phyloP scores from a whole-genome alignment of 2,797 vertebrate genomes.

The Sebastes minor region DNA sequence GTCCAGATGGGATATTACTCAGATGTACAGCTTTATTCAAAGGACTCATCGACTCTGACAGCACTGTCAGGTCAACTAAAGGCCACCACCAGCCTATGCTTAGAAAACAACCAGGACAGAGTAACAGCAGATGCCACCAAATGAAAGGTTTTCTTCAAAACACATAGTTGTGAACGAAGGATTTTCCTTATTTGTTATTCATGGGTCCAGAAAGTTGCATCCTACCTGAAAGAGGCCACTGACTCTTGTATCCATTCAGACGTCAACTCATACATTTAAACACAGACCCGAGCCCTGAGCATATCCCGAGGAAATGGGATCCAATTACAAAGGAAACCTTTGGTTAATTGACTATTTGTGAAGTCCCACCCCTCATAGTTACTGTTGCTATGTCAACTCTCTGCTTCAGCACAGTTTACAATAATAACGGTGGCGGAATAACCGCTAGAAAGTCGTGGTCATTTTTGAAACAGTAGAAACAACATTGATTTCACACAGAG shows the following conservation, averaged over 20 bases:
- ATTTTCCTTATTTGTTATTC: conserved; percentile 42
- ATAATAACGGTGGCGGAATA: neutral
- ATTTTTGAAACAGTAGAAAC: neutral
- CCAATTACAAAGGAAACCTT: conserved; percentile 1
- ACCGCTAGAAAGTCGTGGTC: accelerated
- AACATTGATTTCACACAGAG: neutral
- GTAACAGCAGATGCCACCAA: conserved; percentile 23
- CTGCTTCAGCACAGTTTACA: neutral
- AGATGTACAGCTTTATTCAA: conserved; percentile 74
- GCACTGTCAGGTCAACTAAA: conserved; percentile 70
- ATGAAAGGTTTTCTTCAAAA: conserved; percentile 2
- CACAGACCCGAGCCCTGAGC: neutral
- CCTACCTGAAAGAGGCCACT: conserved; percentile 22
- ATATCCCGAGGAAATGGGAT: conserved; percentile 1
- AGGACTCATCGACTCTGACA: conserved; percentile 57
- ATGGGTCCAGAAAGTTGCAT: conserved; percentile 23
- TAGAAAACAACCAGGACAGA: conserved; percentile 41
- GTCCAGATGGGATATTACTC: conserved; percentile 73
- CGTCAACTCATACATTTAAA: conserved; percentile 15
- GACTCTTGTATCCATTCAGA: conserved; percentile 16
- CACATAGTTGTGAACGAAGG: neutral
- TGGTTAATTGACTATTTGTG: neutral
- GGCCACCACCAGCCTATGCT: conserved; percentile 56
- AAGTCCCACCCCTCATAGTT: neutral
- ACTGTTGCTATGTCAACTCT: neutral